Evolutionary conservation across 2,113 vertebrate genomes (phyloP).

Genomic region (Callionymus lyra): DNA sequence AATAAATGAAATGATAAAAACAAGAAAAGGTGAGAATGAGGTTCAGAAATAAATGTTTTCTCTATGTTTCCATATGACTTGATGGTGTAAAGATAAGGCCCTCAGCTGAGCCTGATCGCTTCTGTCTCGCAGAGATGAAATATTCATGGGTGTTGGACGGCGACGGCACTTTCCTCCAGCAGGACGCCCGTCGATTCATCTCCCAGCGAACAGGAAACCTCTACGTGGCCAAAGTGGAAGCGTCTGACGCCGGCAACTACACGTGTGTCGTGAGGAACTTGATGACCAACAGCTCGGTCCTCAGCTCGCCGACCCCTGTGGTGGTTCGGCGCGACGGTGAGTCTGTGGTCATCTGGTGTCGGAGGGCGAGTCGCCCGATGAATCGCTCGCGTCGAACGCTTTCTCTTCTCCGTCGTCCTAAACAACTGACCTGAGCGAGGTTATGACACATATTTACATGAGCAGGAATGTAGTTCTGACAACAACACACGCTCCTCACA

Average conservation of each 20-base stretch:
- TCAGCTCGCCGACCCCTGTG: slow-evolving; percentile 75
- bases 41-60: no score
- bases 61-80: no score
- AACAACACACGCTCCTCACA: slow-evolving; percentile 5
- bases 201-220: slow-evolving; percentile 78
- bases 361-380: slow-evolving; percentile 14
- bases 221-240: slow-evolving; percentile 80
- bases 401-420: slow-evolving; percentile 37
- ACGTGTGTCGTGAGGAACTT: slow-evolving; percentile 73
- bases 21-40: no score
- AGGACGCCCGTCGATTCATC: slow-evolving; percentile 70
- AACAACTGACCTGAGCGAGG: slow-evolving; percentile 21
- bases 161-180: slow-evolving; percentile 54
- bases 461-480: slow-evolving; percentile 19
- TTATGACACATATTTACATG: slow-evolving; percentile 36
- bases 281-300: slow-evolving; percentile 55
- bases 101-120: no score
- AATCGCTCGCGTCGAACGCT: slow-evolving; percentile 34
- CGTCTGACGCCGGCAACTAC: slow-evolving; percentile 77
- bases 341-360: slow-evolving; percentile 24
- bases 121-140: slow-evolving; percentile 64
- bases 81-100: no score
- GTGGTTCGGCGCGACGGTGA: slow-evolving; percentile 75
- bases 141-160: slow-evolving; percentile 79
- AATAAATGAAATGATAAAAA: no score